These are phyloP conservation scores for Cepaea hortensis DNA, from an alignment of 2,888 invertebrate genomes.

Conservation along the genomic window DNA sequence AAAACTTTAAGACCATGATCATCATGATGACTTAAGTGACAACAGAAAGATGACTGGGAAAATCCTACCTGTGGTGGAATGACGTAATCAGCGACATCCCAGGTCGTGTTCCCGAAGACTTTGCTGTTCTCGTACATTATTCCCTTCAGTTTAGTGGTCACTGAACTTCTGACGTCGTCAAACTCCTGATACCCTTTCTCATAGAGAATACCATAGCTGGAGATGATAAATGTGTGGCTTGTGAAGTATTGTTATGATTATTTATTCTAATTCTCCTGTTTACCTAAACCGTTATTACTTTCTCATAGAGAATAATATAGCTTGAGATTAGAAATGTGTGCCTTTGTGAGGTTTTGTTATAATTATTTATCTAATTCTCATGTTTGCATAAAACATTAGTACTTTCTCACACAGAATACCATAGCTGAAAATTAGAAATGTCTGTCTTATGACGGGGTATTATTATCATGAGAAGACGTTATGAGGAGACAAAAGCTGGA, in stretches of 20 bases:
- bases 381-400: no score
- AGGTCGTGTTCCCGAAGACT: slow-evolving; percentile 64
- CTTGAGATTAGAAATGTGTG: no score
- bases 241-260: neutral
- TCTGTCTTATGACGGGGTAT: neutral
- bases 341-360: no score
- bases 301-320: no score
- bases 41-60: neutral
- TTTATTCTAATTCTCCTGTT: no score
- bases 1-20: no score
- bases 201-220: slow-evolving; percentile 77
- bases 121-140: slow-evolving; percentile 72
- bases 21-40: no score
- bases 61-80: slow-evolving; percentile 76
- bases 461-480: no score
- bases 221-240: slow-evolving; percentile 26
- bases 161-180: slow-evolving; percentile 75
- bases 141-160: slow-evolving; percentile 78
- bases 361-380: no score
- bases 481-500: no score
- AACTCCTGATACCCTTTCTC: slow-evolving; percentile 78
- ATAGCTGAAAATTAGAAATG: slow-evolving; percentile 68
- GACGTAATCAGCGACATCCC: slow-evolving; percentile 79
- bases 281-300: no score
- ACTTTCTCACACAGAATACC: slow-evolving; percentile 77